Evolutionary conservation across 1,140 invertebrate genomes (phyloP).

Genomic region (Panulirus ornatus): DNA sequence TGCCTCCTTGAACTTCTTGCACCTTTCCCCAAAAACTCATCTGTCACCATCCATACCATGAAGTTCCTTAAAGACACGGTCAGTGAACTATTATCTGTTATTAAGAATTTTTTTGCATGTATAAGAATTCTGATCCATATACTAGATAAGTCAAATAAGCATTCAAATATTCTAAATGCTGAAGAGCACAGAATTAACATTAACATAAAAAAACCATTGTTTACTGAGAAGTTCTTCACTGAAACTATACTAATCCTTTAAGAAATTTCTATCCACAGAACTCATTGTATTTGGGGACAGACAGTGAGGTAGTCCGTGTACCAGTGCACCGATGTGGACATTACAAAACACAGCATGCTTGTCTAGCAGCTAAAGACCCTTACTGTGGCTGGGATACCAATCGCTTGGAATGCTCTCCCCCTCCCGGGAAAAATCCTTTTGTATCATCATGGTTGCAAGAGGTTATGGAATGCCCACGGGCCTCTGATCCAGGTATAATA

Average conservation of each 20-base stretch:
- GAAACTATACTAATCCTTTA: neutral
- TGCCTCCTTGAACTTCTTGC: slow-evolving; percentile 93
- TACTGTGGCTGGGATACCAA: slow-evolving; percentile 95
- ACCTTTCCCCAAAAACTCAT: slow-evolving; percentile 81
- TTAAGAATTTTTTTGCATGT: no score
- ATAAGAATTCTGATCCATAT: no score
- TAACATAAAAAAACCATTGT: no score
- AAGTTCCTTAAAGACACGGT: slow-evolving; percentile 89
- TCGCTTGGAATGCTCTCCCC: slow-evolving; percentile 84
- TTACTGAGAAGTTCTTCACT: no score
- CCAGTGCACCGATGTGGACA: slow-evolving; percentile 87
- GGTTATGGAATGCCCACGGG: slow-evolving; percentile 83
- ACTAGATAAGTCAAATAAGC: no score
- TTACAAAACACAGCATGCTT: slow-evolving; percentile 84
- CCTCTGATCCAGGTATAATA: slow-evolving; percentile 79
- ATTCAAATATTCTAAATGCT: no score
- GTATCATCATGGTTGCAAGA: slow-evolving; percentile 86
- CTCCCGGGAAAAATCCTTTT: slow-evolving; percentile 82
- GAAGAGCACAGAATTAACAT: no score
- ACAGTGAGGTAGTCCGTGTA: slow-evolving; percentile 84
- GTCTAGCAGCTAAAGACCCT: slow-evolving; percentile 92
- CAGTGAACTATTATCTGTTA: no score
- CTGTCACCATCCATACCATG: slow-evolving; percentile 83
- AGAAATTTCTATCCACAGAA: slow-evolving; percentile 79
- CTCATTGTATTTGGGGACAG: slow-evolving; percentile 90